phyloP scores from a whole-genome alignment of 2,888 invertebrate species.

The Diadegma fenestrale region DNA sequence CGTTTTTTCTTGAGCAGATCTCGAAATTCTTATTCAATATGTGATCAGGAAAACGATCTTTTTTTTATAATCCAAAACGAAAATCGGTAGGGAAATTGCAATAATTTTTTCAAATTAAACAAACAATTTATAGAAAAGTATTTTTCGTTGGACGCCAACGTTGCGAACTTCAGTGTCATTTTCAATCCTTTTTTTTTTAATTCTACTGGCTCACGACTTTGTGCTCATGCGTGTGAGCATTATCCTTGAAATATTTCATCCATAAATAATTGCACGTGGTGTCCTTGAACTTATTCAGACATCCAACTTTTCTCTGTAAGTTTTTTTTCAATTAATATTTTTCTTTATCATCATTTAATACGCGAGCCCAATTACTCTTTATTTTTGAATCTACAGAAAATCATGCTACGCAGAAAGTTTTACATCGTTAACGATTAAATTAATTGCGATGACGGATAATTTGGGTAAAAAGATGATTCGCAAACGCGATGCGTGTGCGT shows the following conservation, averaged over 20 bases:
- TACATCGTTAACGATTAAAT: not conserved
- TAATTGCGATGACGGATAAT: not conserved
- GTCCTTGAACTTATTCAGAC: not conserved
- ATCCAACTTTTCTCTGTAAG: not conserved
- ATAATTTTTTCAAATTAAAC: too few relatives aligned
- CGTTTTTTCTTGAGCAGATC: too few relatives aligned
- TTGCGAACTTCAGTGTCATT: too few relatives aligned
- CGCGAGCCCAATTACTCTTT: not conserved
- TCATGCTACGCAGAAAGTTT: not conserved
- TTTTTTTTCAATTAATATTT: not conserved
- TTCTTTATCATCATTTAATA: not conserved
- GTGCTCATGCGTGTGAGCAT: not conserved
- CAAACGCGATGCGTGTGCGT: not conserved
- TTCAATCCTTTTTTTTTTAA: not conserved
- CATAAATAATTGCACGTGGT: not conserved
- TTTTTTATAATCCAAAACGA: too few relatives aligned
- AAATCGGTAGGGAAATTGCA: too few relatives aligned
- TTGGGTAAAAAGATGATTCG: not conserved
- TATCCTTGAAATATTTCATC: not conserved
- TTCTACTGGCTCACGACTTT: not conserved
- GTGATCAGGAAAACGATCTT: too few relatives aligned
- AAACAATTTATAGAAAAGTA: too few relatives aligned
- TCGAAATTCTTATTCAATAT: too few relatives aligned
- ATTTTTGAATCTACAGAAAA: conserved; percentile 7
- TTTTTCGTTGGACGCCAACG: too few relatives aligned